These are phyloP conservation scores for Thera obeliscata DNA, from an alignment of 2,888 invertebrate genomes.

Conservation along the genomic window DNA sequence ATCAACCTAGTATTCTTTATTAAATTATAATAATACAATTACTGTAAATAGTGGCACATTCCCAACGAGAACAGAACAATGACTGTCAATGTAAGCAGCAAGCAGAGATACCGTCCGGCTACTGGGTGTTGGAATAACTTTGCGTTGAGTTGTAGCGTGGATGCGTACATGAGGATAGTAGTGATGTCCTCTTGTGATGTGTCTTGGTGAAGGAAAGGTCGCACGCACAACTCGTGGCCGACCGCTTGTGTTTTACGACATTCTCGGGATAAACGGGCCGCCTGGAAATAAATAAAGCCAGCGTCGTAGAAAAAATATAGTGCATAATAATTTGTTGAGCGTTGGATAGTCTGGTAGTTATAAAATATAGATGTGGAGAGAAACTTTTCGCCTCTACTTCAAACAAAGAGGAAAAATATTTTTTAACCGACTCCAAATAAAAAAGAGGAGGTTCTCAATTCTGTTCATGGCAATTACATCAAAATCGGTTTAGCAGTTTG, in stretches of 20 bases:
- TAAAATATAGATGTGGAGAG: no score
- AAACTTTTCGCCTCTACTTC: no score
- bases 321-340: neutral
- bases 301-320: neutral
- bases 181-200: constrained; percentile 90
- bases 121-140: constrained; percentile 90
- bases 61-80: constrained; percentile 88
- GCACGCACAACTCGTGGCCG: constrained; percentile 90
- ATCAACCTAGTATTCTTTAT: constrained; percentile 32
- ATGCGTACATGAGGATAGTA: constrained; percentile 90
- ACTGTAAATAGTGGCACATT: constrained; percentile 87
- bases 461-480: no score
- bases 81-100: constrained; percentile 84
- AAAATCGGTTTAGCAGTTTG: no score
- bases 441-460: no score
- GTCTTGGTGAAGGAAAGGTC: constrained; percentile 92
- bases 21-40: constrained; percentile 41
- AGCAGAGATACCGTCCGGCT: constrained; percentile 87
- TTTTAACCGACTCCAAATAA: no score
- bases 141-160: constrained; percentile 89
- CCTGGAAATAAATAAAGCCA: constrained; percentile 80
- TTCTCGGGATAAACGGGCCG: constrained; percentile 89
- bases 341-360: neutral
- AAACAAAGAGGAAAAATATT: no score
- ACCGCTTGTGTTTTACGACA: constrained; percentile 89